Percentiles rank a stretch among this genome's conserved stretches.
These are phyloP conservation scores for Struthidea cinerea DNA, from an alignment of 2,113 vertebrate genomes.

Conservation along the genomic window DNA sequence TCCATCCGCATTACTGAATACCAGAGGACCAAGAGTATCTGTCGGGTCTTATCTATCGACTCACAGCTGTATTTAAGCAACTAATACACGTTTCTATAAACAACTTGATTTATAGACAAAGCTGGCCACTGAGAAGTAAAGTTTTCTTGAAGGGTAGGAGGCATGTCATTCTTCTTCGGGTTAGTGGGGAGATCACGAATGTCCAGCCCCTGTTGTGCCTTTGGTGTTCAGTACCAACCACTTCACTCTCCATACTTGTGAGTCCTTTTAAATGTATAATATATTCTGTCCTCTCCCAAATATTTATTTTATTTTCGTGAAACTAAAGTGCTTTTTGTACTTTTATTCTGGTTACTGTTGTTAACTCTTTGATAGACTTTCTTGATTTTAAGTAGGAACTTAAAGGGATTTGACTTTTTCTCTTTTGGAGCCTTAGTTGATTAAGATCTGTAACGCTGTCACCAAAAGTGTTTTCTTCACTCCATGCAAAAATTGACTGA, in stretches of 20 bases:
- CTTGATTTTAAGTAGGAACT: neutral
- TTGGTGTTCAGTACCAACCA: neutral
- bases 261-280: neutral
- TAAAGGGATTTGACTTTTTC: neutral
- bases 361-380: neutral
- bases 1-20: neutral
- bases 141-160: neutral
- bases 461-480: neutral
- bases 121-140: neutral
- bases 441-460: neutral
- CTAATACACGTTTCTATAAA: constrained; percentile 28
- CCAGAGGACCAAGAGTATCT: neutral
- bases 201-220: neutral
- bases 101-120: constrained; percentile 35
- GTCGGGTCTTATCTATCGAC: neutral
- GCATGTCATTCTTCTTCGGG: neutral
- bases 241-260: neutral
- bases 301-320: neutral
- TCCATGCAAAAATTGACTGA: neutral
- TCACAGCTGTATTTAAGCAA: constrained; percentile 59
- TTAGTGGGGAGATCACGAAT: neutral
- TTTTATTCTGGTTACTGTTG: neutral
- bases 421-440: neutral
- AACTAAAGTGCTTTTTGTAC: neutral
- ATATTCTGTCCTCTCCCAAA: neutral